Evolutionary conservation across 2,113 vertebrate species (phyloP), one percentile per base, ranked within the genome.

Genomic region (Turdus rufiventris): DNA sequence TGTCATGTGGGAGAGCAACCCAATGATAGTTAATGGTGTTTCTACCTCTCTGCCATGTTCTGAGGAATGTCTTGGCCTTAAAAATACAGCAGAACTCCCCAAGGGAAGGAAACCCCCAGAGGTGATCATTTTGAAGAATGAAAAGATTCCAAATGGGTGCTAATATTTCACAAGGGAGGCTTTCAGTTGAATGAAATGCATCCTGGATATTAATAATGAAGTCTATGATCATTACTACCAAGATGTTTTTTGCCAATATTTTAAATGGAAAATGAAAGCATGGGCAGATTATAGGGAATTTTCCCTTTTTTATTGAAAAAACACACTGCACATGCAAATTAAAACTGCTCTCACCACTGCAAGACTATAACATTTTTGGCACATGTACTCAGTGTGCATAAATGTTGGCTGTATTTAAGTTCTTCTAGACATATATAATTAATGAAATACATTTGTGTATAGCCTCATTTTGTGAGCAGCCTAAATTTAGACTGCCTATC

Each of bases 191-290:
- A 94, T 97, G 91, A 96, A 97, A 94, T 94, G 85, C 48, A 91
- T 60, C 81, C 94, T 97, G 88, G 89, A 92, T 97, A 96, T 97
- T 96, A 97, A 97, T 93, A 95, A 62, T 67, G 85, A 94, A 83
- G 83, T 21, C 40, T 91, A 23, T 68, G 91, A 87, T 94, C 93
- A 89, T 94, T 91, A 88, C 60, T 74, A 70, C 34, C 34, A 80
- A 73, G 71, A 75, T 51, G 43, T 92, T 84, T 76, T 97, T 96
- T 97, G 94, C 94, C 85, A 91, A 61, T 84, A 83, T 86, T 84
- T 88, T 88, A 90, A 96, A 88, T 42, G 36, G 25, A 72, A 66
- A 94, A 75, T 61, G 34, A 96, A 94, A 93, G n/a, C 63, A 67
- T 42, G 57, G 79, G 68, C 43, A 92, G 66, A 87, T 93, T 94